A percentile compares a stretch with the other conserved stretches of the same genome.
Conservation (phyloP, 2,888 invertebrate genomes). For the Xylota segnis region DNA sequence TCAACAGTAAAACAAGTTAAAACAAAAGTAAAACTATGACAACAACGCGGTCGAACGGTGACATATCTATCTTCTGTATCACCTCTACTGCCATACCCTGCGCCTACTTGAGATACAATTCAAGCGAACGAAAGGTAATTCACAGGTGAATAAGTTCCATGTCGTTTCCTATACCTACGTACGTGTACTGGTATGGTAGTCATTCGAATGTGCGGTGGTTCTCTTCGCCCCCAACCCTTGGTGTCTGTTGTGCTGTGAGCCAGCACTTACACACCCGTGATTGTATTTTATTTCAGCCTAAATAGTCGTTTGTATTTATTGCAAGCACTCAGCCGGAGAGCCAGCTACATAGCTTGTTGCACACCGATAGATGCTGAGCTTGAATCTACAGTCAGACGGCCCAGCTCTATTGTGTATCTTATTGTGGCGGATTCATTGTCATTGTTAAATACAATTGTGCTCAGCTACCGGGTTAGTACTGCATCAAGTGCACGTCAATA, state of each 20-base stretch:
- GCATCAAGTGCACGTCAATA: constrained; percentile 71
- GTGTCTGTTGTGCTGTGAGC: constrained; percentile 1
- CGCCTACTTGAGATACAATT: constrained; percentile 31
- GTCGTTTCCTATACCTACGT: constrained; percentile 21
- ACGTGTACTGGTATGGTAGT: neutral
- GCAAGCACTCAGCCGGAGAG: constrained; percentile 34
- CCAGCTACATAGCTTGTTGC: constrained; percentile 23
- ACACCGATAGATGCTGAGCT: neutral
- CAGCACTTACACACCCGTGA: constrained; percentile 47
- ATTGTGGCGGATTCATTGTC: constrained; percentile 60
- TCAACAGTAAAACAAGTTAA: constrained; percentile 58
- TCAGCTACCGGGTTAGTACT: constrained; percentile 46
- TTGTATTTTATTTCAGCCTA: constrained; percentile 40
- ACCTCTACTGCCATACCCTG: constrained; percentile 6
- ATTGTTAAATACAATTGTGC: constrained; percentile 63
- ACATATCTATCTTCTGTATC: constrained; percentile 51
- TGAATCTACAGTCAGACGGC: neutral
- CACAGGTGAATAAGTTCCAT: constrained; percentile 67
- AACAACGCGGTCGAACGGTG: constrained; percentile 56
- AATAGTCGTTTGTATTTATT: constrained; percentile 42
- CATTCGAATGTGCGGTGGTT: neutral
- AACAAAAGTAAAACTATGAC: constrained; percentile 58
- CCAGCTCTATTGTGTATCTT: constrained; percentile 47
- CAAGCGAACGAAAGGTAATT: constrained; percentile 56
- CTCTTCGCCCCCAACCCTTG: neutral